Evolutionary conservation across 1,140 invertebrate genomes (phyloP), one percentile per base, ranked within the genome.

Genomic region (Eurosta solidaginis): DNA sequence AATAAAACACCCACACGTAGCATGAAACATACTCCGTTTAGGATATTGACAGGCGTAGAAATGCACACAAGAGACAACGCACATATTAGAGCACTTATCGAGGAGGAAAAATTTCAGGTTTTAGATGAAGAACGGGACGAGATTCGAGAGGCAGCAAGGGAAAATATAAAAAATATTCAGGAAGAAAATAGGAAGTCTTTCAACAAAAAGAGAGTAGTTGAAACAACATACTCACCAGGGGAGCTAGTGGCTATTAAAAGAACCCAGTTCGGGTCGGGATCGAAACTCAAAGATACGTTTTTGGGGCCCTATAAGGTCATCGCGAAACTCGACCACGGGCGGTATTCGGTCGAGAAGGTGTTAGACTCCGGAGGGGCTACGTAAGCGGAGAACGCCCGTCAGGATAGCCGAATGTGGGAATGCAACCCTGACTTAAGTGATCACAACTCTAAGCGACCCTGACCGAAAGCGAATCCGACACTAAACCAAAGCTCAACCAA

Each of bases 161-260:
- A 82, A 59, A 79, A 83, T 17, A 84, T 88, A 42, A 22, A 79
- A 12, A 85, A 86, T 73, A 75, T 83, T 12, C 85, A 88, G 79
- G 81, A 86, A 74, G 85, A 88, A 81, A 88, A 88, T 77, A 77
- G 74, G 27, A 79, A 78, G n/a, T 79, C 68, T 6, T 88, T 78
- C 63, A 84, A 87, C 77, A 79, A 79, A 74, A 82, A 81, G 52
- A 79, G 85, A 49, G 83, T 82, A 27, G 22, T 49, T 75, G 76
- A 78, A 40, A 79, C 14, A 10, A 47, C 74, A 27, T 88, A 88
- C 76, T 77, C 82, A n/a, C 74, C 80, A 22, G 82, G 83, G 29
- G 86, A 88, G 76, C 44, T 85, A 63, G 86, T 88, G 9, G 87
- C 85, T 22, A 88, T 88, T 12, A 84, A 86, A 76, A 74, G 85